Evolutionary conservation across 2,888 invertebrate genomes (phyloP), one percentile per base, ranked within the genome.

Genomic region (Apodemia hepburni): DNA sequence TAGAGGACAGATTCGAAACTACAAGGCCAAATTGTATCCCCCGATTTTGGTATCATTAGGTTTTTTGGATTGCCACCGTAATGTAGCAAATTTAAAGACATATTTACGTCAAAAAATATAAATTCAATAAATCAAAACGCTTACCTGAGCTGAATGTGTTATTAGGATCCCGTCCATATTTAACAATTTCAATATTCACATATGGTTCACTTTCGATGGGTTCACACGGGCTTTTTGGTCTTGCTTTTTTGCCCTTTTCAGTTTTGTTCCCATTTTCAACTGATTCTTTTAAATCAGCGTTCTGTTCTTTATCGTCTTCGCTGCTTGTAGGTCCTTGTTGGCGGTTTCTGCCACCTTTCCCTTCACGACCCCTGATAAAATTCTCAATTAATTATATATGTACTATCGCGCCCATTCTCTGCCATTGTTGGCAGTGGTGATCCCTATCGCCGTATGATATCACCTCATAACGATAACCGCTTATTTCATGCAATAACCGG

Each of bases 61-160:
- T n/a, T n/a, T n/a, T n/a, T n/a, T n/a, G n/a, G n/a, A n/a, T n/a
- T n/a, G n/a, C n/a, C n/a, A n/a, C n/a, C n/a, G n/a, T n/a, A n/a
- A n/a, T n/a, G n/a, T n/a, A n/a, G n/a, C n/a, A n/a, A n/a, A n/a
- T n/a, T n/a, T n/a, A n/a, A n/a, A n/a, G n/a, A n/a, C n/a, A n/a
- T n/a, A n/a, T n/a, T n/a, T n/a, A n/a, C n/a, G n/a, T n/a, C n/a
- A n/a, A 22, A 22, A 22, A 22, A 22, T 22, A 22, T 22, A 22
- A 22, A 22, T 22, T 22, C 2, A 2, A 22, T 22, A 22, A 22
- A 22, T 22, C 22, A 22, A 22, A 22, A 38, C 15, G 69, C 70
- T 76, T 76, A 92, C 92, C 97, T 60, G 95, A 94, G 68, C 96
- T 95, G 77, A 94, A 96, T 7, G 94, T 94, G 15, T 94, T 93